Evolutionary conservation across 1,140 invertebrate genomes (phyloP), one percentile per base, ranked within the genome.

Genomic region (Macrocentrus cingulum): DNA sequence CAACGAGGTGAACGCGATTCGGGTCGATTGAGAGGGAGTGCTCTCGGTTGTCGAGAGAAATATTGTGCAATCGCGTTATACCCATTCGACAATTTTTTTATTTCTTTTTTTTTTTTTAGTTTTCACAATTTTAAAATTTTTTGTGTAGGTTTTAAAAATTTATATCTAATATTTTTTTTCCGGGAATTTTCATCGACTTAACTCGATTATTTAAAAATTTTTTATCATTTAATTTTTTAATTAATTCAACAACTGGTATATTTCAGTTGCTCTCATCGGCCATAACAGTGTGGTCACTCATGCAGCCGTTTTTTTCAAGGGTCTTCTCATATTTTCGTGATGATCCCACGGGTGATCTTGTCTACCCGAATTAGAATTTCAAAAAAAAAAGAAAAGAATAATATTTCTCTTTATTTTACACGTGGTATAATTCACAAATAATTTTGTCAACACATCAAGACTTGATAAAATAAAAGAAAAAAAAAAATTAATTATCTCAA

Each of bases 211-310:
- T 41, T 4, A 41, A 11, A 41, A 41, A 41, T 7, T 13, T 41
- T 11, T 34, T 34, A 11, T 7, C 29, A 34, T 11, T 34, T 34
- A n/a, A n/a, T 34, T 34, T 34, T 34, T 7, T 34, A 6, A 34
- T n/a, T n/a, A n/a, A n/a, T n/a, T n/a, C n/a, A n/a, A n/a, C n/a
- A n/a, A n/a, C n/a, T n/a, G n/a, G n/a, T 39, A 15, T 52, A 37
- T 76, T 76, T 72, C 72, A 75, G 72, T 75, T 70, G 49, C 64
- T 70, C 54, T 65, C 69, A 50, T 41, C 59, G 55, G 48, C 65
- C 63, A 68, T 63, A 61, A 67, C 62, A 56, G 64, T 67, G 60
- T 74, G 70, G 67, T 63, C 74, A 11, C 9, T 48, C 64, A 64
- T 65, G 63, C 66, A 68, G 59, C 67, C 64, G 51, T 65, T 77